Conservation (phyloP, 2,113 vertebrate species). For the Chinchilla lanigera region DNA sequence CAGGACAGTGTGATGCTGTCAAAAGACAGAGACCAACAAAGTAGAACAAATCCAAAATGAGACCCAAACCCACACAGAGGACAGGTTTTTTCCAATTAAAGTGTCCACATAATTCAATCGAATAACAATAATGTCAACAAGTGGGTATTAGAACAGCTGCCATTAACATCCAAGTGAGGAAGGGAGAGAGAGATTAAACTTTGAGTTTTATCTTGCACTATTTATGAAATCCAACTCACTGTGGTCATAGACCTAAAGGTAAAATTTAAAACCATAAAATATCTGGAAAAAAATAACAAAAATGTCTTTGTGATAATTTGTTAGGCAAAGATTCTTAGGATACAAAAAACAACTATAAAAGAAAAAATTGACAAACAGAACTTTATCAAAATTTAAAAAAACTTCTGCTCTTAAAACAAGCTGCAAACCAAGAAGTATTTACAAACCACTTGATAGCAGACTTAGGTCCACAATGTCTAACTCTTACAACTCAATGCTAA, state of each 20-base stretch:
- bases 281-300: background rate
- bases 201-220: background rate
- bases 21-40: background rate
- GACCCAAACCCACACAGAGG: fast-evolving
- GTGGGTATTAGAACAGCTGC: background rate
- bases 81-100: background rate
- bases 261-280: background rate
- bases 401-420: background rate
- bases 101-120: background rate
- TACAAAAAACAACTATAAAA: background rate
- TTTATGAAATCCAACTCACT: background rate
- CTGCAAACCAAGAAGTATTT: background rate
- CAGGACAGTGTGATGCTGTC: background rate
- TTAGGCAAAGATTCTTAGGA: background rate
- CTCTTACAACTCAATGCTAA: background rate
- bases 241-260: background rate
- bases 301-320: background rate
- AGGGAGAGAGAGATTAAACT: background rate
- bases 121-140: background rate
- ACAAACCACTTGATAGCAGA: background rate
- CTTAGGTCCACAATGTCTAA: background rate
- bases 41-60: background rate
- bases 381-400: background rate
- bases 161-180: background rate
- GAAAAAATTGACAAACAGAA: background rate